phyloP scores from a whole-genome alignment of 2,888 invertebrate species.

The Pherbina coryleti region DNA sequence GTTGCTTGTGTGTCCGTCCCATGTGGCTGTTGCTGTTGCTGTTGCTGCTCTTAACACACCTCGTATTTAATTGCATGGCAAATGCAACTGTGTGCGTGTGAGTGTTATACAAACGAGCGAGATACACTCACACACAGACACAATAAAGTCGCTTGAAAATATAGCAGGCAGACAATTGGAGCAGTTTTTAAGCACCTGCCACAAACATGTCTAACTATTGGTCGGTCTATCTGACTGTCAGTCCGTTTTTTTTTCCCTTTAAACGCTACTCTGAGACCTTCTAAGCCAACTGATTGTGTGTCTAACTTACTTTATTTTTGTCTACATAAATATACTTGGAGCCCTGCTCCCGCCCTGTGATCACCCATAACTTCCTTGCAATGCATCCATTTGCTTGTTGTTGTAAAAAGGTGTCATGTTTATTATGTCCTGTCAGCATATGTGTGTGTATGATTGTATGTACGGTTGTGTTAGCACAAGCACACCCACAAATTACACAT shows the following conservation, averaged over 20 bases:
- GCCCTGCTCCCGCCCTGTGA: not conserved
- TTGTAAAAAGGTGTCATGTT: not conserved
- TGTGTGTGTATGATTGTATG: not conserved
- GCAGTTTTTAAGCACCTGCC: slow-evolving; percentile 7
- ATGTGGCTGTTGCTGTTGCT: not conserved
- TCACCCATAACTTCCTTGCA: too few relatives aligned
- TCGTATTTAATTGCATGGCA: not conserved
- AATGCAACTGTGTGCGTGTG: not conserved
- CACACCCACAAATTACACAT: slow-evolving; percentile 23
- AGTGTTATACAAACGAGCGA: not conserved
- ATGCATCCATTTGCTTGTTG: not conserved
- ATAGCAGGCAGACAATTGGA: slow-evolving; percentile 11
- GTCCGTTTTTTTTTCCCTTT: not conserved
- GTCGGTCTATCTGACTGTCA: not conserved
- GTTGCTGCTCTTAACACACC: not conserved
- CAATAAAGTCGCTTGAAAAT: slow-evolving; percentile 19
- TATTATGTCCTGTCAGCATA: not conserved
- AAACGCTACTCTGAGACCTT: not conserved
- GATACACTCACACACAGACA: not conserved
- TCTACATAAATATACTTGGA: not conserved
- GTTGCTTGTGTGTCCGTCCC: not conserved
- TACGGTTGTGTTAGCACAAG: not conserved
- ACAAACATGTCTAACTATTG: not conserved
- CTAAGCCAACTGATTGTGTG: not conserved
- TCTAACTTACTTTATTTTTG: not conserved